Conservation (phyloP, 2,797 vertebrate species). For the Aplochiton taeniatus region DNA sequence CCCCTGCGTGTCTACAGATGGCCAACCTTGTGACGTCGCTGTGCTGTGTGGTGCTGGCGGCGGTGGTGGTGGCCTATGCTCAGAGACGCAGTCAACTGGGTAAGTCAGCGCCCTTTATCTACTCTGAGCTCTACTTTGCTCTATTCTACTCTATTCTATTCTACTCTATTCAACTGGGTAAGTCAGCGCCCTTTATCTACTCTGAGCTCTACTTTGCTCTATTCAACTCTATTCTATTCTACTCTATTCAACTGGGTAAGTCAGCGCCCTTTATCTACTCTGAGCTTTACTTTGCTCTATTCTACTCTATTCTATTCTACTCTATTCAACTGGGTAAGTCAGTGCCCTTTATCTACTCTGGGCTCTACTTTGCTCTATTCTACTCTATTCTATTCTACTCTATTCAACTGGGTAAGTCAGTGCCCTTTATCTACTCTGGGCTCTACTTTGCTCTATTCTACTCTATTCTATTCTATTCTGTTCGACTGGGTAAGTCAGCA, state of each 20-base stretch:
- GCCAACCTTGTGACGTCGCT: constrained; percentile 88
- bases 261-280: constrained; percentile 42
- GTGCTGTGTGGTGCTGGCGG: constrained; percentile 90
- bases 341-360: neutral
- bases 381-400: neutral
- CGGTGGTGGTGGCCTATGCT: constrained; percentile 86
- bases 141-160: neutral
- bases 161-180: neutral
- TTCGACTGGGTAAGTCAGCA: neutral
- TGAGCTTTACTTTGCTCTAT: neutral
- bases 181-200: neutral
- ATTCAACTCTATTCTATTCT: neutral
- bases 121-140: neutral
- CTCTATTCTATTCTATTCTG: neutral
- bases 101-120: constrained; percentile 76
- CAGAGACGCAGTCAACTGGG: constrained; percentile 92
- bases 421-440: constrained; percentile 9
- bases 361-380: neutral
- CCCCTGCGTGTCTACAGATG: constrained; percentile 82
- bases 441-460: neutral
- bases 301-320: neutral
- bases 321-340: neutral
- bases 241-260: constrained; percentile 84
- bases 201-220: neutral
- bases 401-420: constrained; percentile 86